These are phyloP conservation scores for Sardinella longiceps DNA, from an alignment of 2,797 vertebrate genomes.

Conservation along the genomic window DNA sequence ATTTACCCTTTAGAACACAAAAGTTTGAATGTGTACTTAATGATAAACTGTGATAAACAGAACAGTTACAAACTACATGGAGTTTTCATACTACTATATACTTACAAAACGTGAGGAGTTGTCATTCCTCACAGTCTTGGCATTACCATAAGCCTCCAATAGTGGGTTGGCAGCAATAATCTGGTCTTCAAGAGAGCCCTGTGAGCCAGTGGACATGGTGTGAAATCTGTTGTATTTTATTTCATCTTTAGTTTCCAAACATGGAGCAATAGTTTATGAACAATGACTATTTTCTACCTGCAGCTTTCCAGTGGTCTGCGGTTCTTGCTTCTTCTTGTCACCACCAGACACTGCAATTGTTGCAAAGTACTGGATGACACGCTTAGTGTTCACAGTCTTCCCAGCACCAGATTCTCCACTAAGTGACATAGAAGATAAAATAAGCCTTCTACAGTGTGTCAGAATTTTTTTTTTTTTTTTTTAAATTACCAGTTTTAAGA, in stretches of 20 bases:
- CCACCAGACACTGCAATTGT: slow-evolving; percentile 74
- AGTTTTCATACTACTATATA: background rate
- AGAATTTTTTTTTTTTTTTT: too few relatives aligned
- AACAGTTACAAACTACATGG: slow-evolving; percentile 58
- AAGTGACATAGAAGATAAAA: background rate
- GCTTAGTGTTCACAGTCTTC: slow-evolving; percentile 84
- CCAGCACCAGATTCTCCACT: slow-evolving; percentile 84
- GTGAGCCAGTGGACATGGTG: slow-evolving; percentile 14
- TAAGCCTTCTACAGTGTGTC: background rate
- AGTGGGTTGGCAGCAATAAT: slow-evolving; percentile 88
- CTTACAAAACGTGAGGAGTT: slow-evolving; percentile 91
- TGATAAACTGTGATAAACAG: slow-evolving; percentile 85
- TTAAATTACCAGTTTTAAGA: background rate
- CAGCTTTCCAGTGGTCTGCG: background rate
- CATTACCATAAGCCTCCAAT: slow-evolving; percentile 85
- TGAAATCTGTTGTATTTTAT: too few relatives aligned
- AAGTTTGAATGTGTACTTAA: background rate
- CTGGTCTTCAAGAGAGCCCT: slow-evolving; percentile 80
- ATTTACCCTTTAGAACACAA: slow-evolving; percentile 44
- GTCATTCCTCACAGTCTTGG: slow-evolving; percentile 87
- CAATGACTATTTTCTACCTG: slow-evolving; percentile 80
- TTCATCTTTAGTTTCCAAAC: too few relatives aligned
- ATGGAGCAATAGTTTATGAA: slow-evolving; percentile 69
- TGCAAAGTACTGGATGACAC: slow-evolving; percentile 86
- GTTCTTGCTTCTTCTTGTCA: slow-evolving; percentile 45